phyloP scores from a whole-genome alignment of 2,797 vertebrate genomes.

The Sebastes alutus region DNA sequence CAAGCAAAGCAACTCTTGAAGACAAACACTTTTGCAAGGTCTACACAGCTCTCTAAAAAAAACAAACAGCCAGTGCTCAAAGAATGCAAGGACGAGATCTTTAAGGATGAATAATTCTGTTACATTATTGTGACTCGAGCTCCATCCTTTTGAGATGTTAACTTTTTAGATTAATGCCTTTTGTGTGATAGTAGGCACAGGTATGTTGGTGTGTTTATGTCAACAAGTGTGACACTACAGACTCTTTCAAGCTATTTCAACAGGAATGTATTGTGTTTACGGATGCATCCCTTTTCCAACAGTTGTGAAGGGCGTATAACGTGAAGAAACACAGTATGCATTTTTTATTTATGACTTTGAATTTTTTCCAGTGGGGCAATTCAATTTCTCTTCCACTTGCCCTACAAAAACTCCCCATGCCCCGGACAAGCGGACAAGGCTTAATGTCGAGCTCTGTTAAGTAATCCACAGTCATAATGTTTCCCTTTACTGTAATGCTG shows the following conservation, averaged over 20 bases:
- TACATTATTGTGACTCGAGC: not conserved
- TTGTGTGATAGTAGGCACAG: not conserved
- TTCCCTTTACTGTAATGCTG: not conserved
- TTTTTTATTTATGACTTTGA: not conserved
- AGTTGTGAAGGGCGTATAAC: not conserved
- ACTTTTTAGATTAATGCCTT: not conserved
- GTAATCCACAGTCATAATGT: not conserved
- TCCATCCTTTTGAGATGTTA: not conserved
- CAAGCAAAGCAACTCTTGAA: not conserved
- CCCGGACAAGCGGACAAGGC: not conserved
- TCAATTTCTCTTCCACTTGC: not conserved
- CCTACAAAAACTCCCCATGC: not conserved
- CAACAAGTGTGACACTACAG: not conserved
- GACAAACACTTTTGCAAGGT: not conserved
- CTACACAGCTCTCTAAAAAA: not conserved
- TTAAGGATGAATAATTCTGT: not conserved
- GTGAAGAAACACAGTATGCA: not conserved
- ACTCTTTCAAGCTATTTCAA: not conserved
- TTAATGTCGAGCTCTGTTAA: not conserved
- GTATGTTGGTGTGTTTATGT: not conserved
- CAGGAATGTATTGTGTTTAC: not conserved
- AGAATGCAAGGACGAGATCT: not conserved
- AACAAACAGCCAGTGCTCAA: not conserved
- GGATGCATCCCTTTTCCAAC: not conserved
- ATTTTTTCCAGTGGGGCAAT: not conserved